Percentiles rank a stretch among this genome's conserved stretches.
phyloP scores from a whole-genome alignment of 1,140 invertebrate species.

The Pseudomyrmex gracilis region DNA sequence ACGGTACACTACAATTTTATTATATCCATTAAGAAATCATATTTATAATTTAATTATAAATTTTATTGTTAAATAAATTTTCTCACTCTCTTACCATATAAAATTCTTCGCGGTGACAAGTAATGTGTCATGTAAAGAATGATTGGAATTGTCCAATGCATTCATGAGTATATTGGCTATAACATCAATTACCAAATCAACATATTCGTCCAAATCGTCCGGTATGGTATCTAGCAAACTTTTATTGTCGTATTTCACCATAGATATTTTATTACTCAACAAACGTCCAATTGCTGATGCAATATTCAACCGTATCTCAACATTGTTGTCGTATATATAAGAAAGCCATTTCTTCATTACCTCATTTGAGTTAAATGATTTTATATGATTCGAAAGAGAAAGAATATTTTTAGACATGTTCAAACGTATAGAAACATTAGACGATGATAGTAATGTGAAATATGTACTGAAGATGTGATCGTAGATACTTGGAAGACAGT shows the following conservation, averaged over 20 bases:
- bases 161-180: conserved; percentile 84
- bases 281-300: conserved; percentile 76
- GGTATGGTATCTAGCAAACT: conserved; percentile 73
- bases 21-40: no score
- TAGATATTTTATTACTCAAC: conserved; percentile 79
- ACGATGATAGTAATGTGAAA: conserved; percentile 74
- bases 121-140: conserved; percentile 85
- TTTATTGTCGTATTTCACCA: conserved; percentile 57
- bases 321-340: conserved; percentile 79
- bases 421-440: conserved; percentile 71
- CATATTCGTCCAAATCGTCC: conserved; percentile 83
- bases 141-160: conserved; percentile 85
- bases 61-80: conserved; percentile 14
- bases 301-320: conserved; percentile 79
- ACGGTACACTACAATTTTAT: conserved; percentile 85
- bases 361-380: conserved; percentile 80
- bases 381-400: conserved; percentile 82
- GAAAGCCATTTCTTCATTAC: conserved; percentile 81
- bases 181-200: conserved; percentile 85
- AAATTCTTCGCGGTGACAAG: conserved; percentile 86
- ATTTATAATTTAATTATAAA: conserved; percentile 3
- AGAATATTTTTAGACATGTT: conserved; percentile 78
- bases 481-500: conserved; percentile 52
- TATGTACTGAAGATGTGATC: conserved; percentile 73
- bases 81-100: conserved; percentile 76